Evolutionary conservation across 2,113 vertebrate species (phyloP).

Genomic region (Trematomus loennbergii): DNA sequence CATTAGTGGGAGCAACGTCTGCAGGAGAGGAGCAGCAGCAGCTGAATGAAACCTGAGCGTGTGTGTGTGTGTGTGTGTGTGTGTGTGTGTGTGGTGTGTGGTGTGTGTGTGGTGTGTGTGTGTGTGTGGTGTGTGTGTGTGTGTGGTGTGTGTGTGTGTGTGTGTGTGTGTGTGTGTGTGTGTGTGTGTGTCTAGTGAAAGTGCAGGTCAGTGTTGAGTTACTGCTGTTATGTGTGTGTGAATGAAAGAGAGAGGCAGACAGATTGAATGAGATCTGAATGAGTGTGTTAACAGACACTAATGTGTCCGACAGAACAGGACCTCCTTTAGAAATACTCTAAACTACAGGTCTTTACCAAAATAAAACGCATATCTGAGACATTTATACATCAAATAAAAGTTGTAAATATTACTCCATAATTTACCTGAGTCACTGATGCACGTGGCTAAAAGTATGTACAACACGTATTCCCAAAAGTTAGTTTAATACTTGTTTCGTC

Average conservation of each 20-base stretch:
- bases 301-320: conserved; percentile 37
- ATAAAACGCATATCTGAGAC: not conserved
- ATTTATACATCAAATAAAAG: not conserved
- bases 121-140: too few relatives aligned
- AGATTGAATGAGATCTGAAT: conserved; percentile 70
- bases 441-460: too few relatives aligned
- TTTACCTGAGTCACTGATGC: not conserved
- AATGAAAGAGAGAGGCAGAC: conserved; percentile 43
- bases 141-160: too few relatives aligned
- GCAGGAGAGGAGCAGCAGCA: conserved; percentile 50
- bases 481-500: too few relatives aligned
- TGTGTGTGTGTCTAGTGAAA: conserved; percentile 1
- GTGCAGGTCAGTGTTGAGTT: conserved; percentile 48
- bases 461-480: too few relatives aligned
- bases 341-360: not conserved
- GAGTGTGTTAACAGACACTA: conserved; percentile 59
- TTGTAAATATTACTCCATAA: not conserved
- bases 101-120: too few relatives aligned
- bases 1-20: conserved; percentile 40
- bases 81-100: too few relatives aligned
- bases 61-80: not conserved
- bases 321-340: not conserved
- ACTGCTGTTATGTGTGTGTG: too few relatives aligned
- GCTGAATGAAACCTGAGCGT: conserved; percentile 66
- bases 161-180: too few relatives aligned